Conservation (phyloP, 2,113 vertebrate species). For the Electrona antarctica region DNA sequence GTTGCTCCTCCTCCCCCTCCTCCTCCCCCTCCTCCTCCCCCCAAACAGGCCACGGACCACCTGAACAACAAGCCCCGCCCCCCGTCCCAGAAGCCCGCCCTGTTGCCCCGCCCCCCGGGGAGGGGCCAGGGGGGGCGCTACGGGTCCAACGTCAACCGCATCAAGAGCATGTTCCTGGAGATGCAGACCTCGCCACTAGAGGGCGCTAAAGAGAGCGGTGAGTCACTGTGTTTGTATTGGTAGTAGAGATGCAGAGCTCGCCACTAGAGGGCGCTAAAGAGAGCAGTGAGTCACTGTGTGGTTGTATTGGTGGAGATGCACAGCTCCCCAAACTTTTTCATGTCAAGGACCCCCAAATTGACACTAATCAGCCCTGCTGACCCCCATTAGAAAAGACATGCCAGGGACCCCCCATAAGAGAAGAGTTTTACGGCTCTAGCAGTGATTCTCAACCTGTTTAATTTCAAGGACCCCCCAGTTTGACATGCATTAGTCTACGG, state of each 20-base stretch:
- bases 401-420: too few species aligned
- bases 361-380: too few species aligned
- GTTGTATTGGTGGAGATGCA: slow-evolving; percentile 83
- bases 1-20: too few species aligned
- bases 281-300: slow-evolving; percentile 48
- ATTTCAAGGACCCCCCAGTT: too few species aligned
- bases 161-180: slow-evolving; percentile 99
- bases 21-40: too few species aligned
- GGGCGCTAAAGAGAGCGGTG: slow-evolving; percentile 76
- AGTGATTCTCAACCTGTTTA: too few species aligned
- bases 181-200: slow-evolving; percentile 86
- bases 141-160: slow-evolving; percentile 96
- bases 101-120: slow-evolving; percentile 70
- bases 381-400: too few species aligned
- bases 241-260: slow-evolving; percentile 91
- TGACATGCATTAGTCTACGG: too few species aligned
- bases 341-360: too few species aligned
- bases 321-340: slow-evolving; percentile 62
- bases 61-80: slow-evolving; percentile 69
- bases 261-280: slow-evolving; percentile 81
- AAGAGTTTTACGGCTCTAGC: too few species aligned
- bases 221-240: neutral
- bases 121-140: slow-evolving; percentile 85
- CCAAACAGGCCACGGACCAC: slow-evolving; percentile 85
- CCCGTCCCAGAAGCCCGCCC: slow-evolving; percentile 75